These are phyloP conservation scores for Drosophila jambulina DNA, from an alignment of 1,140 invertebrate species.

Conservation along the genomic window DNA sequence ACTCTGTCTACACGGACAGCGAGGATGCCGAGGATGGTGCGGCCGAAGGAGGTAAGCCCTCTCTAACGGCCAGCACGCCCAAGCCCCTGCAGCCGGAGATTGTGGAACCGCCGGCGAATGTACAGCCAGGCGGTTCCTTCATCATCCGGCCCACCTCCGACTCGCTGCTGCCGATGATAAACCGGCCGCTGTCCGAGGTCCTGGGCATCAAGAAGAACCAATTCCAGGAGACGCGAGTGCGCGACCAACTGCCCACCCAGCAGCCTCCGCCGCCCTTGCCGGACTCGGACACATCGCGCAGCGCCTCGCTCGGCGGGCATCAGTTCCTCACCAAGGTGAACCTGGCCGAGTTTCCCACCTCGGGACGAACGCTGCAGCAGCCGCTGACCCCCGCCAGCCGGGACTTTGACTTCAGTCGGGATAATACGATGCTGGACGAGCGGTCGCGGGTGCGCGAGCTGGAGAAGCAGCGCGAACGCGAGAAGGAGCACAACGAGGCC, in stretches of 20 bases:
- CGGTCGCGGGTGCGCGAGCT: conserved; percentile 68
- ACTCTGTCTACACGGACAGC: conserved; percentile 70
- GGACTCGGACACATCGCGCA: conserved; percentile 17
- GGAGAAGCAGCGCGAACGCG: conserved; percentile 58
- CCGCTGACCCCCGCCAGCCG: conserved; percentile 52
- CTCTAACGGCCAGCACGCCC: conserved; percentile 28
- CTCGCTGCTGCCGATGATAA: conserved; percentile 81
- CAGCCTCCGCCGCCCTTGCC: conserved; percentile 60
- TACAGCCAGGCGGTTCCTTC: conserved; percentile 63
- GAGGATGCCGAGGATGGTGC: conserved; percentile 50
- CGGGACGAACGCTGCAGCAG: conserved; percentile 46
- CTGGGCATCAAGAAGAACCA: conserved; percentile 85
- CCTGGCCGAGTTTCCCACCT: conserved; percentile 78
- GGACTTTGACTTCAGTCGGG: conserved; percentile 81
- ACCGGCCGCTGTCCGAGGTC: conserved; percentile 84
- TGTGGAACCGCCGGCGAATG: conserved; percentile 57
- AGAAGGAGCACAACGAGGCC: conserved; percentile 65
- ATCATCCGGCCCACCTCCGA: conserved; percentile 80
- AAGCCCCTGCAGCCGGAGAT: conserved; percentile 65
- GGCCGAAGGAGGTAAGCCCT: conserved; percentile 34
- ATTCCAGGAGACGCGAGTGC: conserved; percentile 82
- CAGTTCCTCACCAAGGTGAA: conserved; percentile 83
- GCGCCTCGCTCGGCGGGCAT: conserved; percentile 14
- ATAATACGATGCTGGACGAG: conserved; percentile 82
- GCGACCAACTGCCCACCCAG: conserved; percentile 55